Evolutionary conservation across 2,113 vertebrate genomes (phyloP), one percentile per base, ranked within the genome.

Genomic region (Ornithorhynchus anatinus): DNA sequence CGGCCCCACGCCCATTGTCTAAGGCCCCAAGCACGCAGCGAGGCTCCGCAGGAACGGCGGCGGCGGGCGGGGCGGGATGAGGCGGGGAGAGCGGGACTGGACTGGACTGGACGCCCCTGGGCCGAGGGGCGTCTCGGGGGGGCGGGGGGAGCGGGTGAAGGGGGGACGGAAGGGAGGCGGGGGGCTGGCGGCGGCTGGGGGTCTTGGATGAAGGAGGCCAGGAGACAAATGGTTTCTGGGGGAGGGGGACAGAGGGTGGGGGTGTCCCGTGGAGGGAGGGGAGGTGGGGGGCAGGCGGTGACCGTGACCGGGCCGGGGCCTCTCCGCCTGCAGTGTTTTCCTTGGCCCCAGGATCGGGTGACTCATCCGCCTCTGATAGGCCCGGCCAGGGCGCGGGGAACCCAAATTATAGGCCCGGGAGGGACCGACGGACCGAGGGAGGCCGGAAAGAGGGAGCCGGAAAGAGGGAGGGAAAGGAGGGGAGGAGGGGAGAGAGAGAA

Each of bases 361-460:
- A 87, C 83, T 87, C 86, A 87, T 87, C 72, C 81, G 72, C 81
- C 45, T 48, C 86, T 85, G 86, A 87, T 85, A 87, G 86, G 86
- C 80, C 78, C 31, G 69, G 86, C 83, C 72, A 84, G 68, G 72
- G 78, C 57, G n/a, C 1, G 42, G 85, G 80, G 83, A 87, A 87
- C 86, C 83, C 80, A 85, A 85, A 87, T 87, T 87, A 87, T 84
- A 87, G 86, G 75, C 83, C 80, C 69, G 3, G 68, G 74, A 87
- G 85, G 79, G 64, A 80, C 78, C 73, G 85, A 87, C 82, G 82
- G 32, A 37, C 74, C 36, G 45, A 56, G 63, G 42, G 78, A 56
- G 65, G 53, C 20, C 23, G 43, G 58, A 20, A n/a, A n/a, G n/a
- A 43, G 40, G 4, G 16, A 42, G 66, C 59, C 69, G 33, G 31